Base-by-base conservation (phyloP, 2,113 vertebrate species). In the Chaetodon auriga region DNA sequence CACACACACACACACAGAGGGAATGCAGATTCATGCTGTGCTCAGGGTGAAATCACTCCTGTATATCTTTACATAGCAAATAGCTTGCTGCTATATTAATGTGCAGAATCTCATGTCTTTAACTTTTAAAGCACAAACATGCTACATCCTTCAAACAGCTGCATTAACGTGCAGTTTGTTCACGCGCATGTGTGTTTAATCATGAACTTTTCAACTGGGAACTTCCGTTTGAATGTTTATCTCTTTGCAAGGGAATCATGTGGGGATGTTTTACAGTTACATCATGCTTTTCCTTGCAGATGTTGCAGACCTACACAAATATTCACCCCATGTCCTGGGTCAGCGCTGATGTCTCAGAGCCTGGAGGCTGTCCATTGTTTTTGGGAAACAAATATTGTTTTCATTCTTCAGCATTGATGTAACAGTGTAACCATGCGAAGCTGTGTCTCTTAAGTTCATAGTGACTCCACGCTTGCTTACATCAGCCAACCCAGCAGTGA, bases 351-450 rank as follows among this genome's bases (percentile, higher is more conserved):
- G 5, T 84, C 58, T 75, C 36, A 21, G 23, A 61, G 51, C 77
- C 82, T 65, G 54, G 25, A 75, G 83, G 85, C 63, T 35, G 35
- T 54, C 38, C 25, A 46, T 57, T 85, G 73, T 80, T 84, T 82
- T 60, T 65, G 15, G 53, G 57, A 74, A 65, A 65, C 30, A 30
- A 30, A 30, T 30, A 16, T 38, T 68, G 12, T 75, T 75, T 78
- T 54, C n/a, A 36, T 78, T 57, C 54, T 58, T 25, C 53, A 43
- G 19, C n/a, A 62, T 6, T 70, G 68, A 77, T 35, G 43, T 68
- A 53, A 38, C 45, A 60, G 25, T 60, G 38, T 60, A 36, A 68
- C 57, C 64, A 68, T 41, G 49, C 30, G 51, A 46, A 64, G 35
- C 51, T 53, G 57, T 54, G 48, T 73, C 43, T 55, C 25, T 58